Conservation (phyloP, 2,888 invertebrate genomes). For the Xiphydria camelus region DNA sequence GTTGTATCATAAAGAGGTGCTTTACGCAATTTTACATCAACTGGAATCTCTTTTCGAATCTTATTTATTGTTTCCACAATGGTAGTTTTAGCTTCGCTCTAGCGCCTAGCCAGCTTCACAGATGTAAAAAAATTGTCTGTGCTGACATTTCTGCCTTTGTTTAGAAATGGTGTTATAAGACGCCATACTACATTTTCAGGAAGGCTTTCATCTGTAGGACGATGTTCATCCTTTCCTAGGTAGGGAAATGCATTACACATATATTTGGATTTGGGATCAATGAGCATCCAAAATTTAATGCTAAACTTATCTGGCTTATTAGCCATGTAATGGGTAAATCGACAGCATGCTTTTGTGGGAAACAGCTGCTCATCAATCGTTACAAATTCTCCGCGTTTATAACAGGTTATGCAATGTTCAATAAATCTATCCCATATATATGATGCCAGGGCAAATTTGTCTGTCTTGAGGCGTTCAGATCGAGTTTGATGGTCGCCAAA, state of each 20-base stretch:
- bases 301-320: constrained; percentile 30
- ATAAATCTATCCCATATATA: constrained; percentile 30
- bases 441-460: constrained; percentile 30
- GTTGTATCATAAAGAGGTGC: constrained; percentile 8
- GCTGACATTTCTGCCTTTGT: constrained; percentile 18
- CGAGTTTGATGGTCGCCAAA: constrained; percentile 24
- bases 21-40: constrained; percentile 9
- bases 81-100: constrained; percentile 5
- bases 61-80: constrained; percentile 16
- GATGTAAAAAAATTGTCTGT: constrained; percentile 18
- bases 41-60: constrained; percentile 7
- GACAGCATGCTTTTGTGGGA: constrained; percentile 34
- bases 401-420: constrained; percentile 23
- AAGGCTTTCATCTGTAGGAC: constrained; percentile 16
- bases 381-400: constrained; percentile 24
- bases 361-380: constrained; percentile 37
- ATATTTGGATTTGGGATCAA: constrained; percentile 21
- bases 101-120: constrained; percentile 9
- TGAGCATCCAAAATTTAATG: constrained; percentile 25
- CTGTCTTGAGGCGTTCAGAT: constrained; percentile 21
- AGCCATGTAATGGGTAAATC: constrained; percentile 40
- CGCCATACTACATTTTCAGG: constrained; percentile 22
- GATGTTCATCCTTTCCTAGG: constrained; percentile 24
- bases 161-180: constrained; percentile 23
- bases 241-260: constrained; percentile 23